A percentile compares a stretch with the other conserved stretches of the same genome.
phyloP scores from a whole-genome alignment of 2,113 vertebrate genomes.

The Hydropotes inermis region DNA sequence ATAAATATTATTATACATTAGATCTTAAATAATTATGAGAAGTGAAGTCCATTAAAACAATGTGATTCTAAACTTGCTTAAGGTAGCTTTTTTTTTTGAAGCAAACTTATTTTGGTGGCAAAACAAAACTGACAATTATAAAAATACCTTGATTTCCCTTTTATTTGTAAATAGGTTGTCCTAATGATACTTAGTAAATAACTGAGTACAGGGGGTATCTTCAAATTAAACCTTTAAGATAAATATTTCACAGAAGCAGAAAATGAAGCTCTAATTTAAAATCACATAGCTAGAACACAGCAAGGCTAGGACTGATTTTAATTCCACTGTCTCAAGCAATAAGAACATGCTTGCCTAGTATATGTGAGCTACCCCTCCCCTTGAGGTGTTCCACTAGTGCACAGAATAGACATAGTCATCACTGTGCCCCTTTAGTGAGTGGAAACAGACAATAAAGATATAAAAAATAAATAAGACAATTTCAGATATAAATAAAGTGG shows the following conservation, averaged over 20 bases:
- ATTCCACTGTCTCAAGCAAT: background rate
- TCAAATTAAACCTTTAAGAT: background rate
- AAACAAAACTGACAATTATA: conserved; percentile 8
- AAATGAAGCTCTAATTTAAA: background rate
- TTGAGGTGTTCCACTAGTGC: background rate
- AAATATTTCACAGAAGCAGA: conserved; percentile 1
- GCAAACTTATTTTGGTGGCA: background rate
- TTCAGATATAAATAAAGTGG: background rate
- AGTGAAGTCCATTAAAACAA: conserved; percentile 34
- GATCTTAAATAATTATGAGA: conserved; percentile 42
- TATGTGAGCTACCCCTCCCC: background rate
- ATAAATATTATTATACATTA: conserved; percentile 8
- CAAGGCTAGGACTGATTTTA: background rate
- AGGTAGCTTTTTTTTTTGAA: background rate
- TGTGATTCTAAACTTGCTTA: background rate
- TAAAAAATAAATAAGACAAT: background rate
- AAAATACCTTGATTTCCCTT: background rate
- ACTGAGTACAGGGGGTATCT: background rate
- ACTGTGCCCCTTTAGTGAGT: background rate
- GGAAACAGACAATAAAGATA: background rate
- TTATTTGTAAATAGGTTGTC: background rate
- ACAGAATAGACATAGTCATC: background rate
- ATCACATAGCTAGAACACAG: background rate
- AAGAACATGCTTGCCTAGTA: background rate
- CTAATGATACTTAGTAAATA: background rate